Evolutionary conservation across 64 coral and sea anemone genomes (phyloP).

Genomic region (Dendronephthya gigantea): DNA sequence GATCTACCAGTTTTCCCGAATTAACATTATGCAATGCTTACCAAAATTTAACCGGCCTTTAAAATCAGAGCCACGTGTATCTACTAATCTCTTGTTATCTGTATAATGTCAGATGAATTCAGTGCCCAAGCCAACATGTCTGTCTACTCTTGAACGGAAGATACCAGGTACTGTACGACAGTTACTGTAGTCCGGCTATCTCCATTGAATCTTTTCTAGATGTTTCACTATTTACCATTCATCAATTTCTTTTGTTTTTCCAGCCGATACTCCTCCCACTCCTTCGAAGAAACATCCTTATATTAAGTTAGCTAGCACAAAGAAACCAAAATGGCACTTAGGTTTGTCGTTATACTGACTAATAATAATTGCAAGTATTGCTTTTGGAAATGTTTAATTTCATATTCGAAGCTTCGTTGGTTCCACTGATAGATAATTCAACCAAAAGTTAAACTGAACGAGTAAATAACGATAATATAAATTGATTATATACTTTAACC

Average conservation of each 20-base stretch:
- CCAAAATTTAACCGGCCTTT: no score
- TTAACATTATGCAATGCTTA: no score
- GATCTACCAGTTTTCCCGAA: no score
- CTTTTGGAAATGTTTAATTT: no score
- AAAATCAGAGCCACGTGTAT: not conserved
- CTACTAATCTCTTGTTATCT: not conserved
- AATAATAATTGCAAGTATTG: not conserved
- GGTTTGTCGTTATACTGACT: constrained; percentile 27
- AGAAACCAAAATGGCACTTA: constrained; percentile 96
- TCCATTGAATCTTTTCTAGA: not conserved
- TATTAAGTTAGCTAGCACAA: constrained; percentile 65
- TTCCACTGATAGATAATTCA: no score
- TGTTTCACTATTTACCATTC: not conserved
- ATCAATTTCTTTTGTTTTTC: not conserved
- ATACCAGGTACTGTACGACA: not conserved
- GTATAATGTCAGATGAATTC: not conserved
- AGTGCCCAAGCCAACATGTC: not conserved
- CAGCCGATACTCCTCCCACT: constrained; percentile 44
- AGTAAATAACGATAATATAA: not conserved
- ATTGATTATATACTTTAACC: no score
- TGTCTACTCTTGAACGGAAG: not conserved
- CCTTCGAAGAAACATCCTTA: constrained; percentile 81
- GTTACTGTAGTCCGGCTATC: not conserved
- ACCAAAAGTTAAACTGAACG: no score
- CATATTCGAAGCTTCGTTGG: no score